Evolutionary conservation across 2,888 invertebrate species (phyloP).

Genomic region (Chelonus formosanus): DNA sequence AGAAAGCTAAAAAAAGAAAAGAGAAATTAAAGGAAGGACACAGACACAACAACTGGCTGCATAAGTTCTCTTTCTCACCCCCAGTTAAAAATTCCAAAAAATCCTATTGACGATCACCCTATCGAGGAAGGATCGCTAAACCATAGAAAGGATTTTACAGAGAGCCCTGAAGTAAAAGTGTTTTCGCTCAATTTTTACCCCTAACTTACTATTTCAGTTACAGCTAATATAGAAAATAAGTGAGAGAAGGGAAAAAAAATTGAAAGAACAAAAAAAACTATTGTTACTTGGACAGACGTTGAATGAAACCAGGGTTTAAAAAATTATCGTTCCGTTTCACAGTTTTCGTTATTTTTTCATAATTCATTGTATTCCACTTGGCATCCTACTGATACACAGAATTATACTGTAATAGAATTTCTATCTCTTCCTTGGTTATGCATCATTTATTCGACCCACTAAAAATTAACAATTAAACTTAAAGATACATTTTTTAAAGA

Average conservation of each 20-base stretch:
- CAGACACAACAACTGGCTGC: constrained; percentile 37
- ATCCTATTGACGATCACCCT: constrained; percentile 45
- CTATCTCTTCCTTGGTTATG: too few relatives aligned
- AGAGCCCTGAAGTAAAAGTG: constrained; percentile 40
- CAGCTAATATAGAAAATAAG: constrained; percentile 32
- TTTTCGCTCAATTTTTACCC: constrained; percentile 37
- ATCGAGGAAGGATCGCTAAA: constrained; percentile 43
- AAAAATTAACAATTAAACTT: background rate
- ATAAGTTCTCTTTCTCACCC: constrained; percentile 24
- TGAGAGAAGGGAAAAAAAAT: constrained; percentile 17
- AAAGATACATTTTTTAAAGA: background rate
- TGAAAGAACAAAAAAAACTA: constrained; percentile 31
- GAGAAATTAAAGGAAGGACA: constrained; percentile 30
- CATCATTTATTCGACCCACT: background rate
- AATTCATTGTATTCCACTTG: constrained; percentile 25
- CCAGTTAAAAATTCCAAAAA: constrained; percentile 37
- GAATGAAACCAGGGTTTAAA: constrained; percentile 25
- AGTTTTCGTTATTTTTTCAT: constrained; percentile 29
- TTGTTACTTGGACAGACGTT: constrained; percentile 31
- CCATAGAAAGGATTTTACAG: constrained; percentile 34
- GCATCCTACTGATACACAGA: constrained; percentile 12
- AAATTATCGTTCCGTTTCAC: constrained; percentile 39
- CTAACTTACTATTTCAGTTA: constrained; percentile 34
- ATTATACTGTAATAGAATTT: constrained; percentile 2
- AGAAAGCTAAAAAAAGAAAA: constrained; percentile 15